These are phyloP conservation scores for Anhinga anhinga DNA, from an alignment of 2,113 vertebrate genomes.

Conservation along the genomic window DNA sequence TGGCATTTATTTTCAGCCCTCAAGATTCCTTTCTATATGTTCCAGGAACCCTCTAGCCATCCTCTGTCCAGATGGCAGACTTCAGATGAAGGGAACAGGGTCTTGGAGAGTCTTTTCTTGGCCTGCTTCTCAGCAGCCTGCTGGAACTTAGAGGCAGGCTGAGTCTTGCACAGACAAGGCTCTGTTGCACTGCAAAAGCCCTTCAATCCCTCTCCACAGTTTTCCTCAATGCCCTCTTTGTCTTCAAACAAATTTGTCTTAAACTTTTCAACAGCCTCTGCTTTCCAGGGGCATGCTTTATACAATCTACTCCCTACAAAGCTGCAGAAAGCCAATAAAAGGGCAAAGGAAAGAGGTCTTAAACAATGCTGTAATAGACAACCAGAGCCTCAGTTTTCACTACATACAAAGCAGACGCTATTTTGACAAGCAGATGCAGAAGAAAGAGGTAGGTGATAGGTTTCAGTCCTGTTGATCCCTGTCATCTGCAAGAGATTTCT, in stretches of 20 bases:
- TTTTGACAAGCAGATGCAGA: background rate
- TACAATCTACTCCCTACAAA: constrained; percentile 19
- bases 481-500: background rate
- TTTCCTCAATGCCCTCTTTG: constrained; percentile 60
- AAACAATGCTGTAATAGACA: background rate
- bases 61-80: constrained; percentile 64
- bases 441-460: background rate
- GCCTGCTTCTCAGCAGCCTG: constrained; percentile 49
- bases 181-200: constrained; percentile 31
- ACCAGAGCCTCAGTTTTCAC: background rate
- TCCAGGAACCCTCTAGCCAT: constrained; percentile 62
- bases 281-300: constrained; percentile 52
- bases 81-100: constrained; percentile 38
- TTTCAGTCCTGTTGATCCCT: background rate
- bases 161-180: constrained; percentile 53
- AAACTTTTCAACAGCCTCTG: constrained; percentile 62
- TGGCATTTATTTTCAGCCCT: constrained; percentile 66
- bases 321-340: constrained; percentile 29
- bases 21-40: constrained; percentile 65
- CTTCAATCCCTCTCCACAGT: constrained; percentile 41
- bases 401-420: background rate
- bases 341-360: background rate
- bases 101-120: constrained; percentile 60
- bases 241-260: constrained; percentile 39
- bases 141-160: constrained; percentile 40